Base-by-base conservation (phyloP, 2,888 invertebrate genomes). In the Drosophila rubida region DNA sequence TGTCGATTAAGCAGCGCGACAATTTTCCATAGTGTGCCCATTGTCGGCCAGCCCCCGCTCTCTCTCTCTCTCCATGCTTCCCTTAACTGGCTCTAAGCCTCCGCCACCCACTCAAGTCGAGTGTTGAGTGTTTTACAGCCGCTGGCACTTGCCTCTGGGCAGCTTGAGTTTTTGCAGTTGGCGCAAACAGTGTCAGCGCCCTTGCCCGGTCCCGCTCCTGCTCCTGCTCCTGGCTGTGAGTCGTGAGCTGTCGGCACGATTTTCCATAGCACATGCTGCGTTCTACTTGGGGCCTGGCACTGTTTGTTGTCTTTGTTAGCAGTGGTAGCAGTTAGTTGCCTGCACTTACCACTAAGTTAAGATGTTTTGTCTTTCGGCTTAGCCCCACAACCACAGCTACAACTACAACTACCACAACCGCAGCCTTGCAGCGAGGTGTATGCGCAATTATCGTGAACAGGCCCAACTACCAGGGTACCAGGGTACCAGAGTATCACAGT, bases 281-380 rank as follows among this genome's bases (percentile, higher is more conserved):
- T 85, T 89, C 84, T 84, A 82, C 78, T 68, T 63, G 66, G 62
- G 48, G 67, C 59, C 50, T 61, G 75, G 85, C 69, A 80, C 75
- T 60, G 84, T 81, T 75, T 82, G 82, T 83, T 83, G 82, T 83
- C 82, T 83, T 83, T 83, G 82, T 83, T 83, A 83, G 55, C 55
- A 27, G 88, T 83, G 88, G 82, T 83, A 83, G 88, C 82, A 83
- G 82, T 83, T 88, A 83, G 82, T 79, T 81, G 84, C 64, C 89
- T 78, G 76, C 89, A 88, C 84, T 83, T 86, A 88, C 88, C 88
- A 87, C 87, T 89, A 89, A 84, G 84, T 88, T 84, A 84, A 84
- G 84, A 84, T 84, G 84, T 84, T 84, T 84, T 84, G 84, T 84
- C 85, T 88, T 72, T 42, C 61, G 42, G 53, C 30, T 27, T n/a